Percentiles rank a stretch among this genome's conserved stretches.
Conservation (phyloP, 2,797 vertebrate species). For the Neomorphus geoffroyi region DNA sequence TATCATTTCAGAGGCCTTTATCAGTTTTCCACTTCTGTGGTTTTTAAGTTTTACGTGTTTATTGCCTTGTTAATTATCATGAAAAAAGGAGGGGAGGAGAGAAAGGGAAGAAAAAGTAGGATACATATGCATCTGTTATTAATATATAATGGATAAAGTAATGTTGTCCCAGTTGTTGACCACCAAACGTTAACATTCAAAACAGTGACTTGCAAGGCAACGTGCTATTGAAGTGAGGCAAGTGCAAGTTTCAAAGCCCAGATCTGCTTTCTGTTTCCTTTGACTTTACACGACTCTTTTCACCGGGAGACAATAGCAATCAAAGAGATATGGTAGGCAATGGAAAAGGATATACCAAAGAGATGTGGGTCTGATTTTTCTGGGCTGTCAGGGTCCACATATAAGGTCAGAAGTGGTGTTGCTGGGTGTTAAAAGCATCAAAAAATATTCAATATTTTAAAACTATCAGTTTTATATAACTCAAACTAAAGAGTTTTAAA, state of each 20-base stretch:
- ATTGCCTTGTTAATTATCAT: constrained; percentile 53
- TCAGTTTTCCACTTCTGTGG: constrained; percentile 54
- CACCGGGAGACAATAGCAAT: not conserved
- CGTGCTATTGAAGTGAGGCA: not conserved
- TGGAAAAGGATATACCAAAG: too few relatives aligned
- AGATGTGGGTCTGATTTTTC: not conserved
- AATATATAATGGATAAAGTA: constrained; percentile 15
- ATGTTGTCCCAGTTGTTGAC: constrained; percentile 40
- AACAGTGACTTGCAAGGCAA: not conserved
- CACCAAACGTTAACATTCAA: not conserved
- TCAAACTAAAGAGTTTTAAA: not conserved
- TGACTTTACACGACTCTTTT: constrained; percentile 4
- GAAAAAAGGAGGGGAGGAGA: not conserved
- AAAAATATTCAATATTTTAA: not conserved
- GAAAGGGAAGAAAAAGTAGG: not conserved
- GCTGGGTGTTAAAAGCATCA: not conserved
- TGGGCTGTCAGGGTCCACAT: not conserved
- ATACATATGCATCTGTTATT: not conserved
- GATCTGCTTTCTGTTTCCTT: constrained; percentile 24
- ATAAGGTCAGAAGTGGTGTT: not conserved
- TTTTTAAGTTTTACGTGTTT: constrained; percentile 58
- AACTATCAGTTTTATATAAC: not conserved
- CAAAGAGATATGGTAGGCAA: too few relatives aligned
- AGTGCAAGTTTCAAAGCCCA: constrained; percentile 9
- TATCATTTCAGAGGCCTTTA: constrained; percentile 28